These are phyloP conservation scores for Timema podura DNA, from an alignment of 2,888 invertebrate species.

Conservation along the genomic window DNA sequence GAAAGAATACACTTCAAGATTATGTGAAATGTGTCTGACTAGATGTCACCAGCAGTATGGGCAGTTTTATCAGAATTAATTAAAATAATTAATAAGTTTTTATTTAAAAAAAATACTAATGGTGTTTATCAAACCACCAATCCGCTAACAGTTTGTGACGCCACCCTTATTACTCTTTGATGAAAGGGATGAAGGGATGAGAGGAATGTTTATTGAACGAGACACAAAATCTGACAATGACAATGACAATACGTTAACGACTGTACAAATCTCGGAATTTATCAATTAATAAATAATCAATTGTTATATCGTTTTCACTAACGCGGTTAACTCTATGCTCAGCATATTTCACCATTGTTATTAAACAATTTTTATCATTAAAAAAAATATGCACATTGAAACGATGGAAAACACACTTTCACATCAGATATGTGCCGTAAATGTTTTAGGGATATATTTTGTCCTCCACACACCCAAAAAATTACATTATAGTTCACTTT, in stretches of 20 bases:
- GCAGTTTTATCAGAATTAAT: too few relatives aligned
- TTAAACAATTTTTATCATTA: slow-evolving; percentile 3
- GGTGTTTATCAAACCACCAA: not conserved
- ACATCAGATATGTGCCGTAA: slow-evolving; percentile 25
- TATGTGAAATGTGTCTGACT: too few relatives aligned
- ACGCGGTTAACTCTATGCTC: slow-evolving; percentile 11
- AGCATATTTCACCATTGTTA: slow-evolving; percentile 12
- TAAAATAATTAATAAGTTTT: not conserved
- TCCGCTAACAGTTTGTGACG: not conserved
- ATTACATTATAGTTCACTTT: slow-evolving; percentile 21
- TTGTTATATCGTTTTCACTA: not conserved
- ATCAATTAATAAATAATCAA: slow-evolving; percentile 19
- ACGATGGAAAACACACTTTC: slow-evolving; percentile 23
- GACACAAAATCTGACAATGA: slow-evolving; percentile 24
- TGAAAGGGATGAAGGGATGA: not conserved
- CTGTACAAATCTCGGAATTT: slow-evolving; percentile 23
- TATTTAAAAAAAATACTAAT: slow-evolving; percentile 9
- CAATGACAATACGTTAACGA: slow-evolving; percentile 24
- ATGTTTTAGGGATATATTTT: not conserved
- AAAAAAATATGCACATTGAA: slow-evolving; percentile 25
- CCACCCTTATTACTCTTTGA: too few relatives aligned
- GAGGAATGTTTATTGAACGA: slow-evolving; percentile 13
- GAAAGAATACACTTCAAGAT: too few relatives aligned
- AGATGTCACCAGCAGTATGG: too few relatives aligned
- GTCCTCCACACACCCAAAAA: slow-evolving; percentile 20